A percentile compares a stretch with the other conserved stretches of the same genome.
These are phyloP conservation scores for Leptopilina clavipes DNA, from an alignment of 1,140 invertebrate genomes.

Conservation along the genomic window DNA sequence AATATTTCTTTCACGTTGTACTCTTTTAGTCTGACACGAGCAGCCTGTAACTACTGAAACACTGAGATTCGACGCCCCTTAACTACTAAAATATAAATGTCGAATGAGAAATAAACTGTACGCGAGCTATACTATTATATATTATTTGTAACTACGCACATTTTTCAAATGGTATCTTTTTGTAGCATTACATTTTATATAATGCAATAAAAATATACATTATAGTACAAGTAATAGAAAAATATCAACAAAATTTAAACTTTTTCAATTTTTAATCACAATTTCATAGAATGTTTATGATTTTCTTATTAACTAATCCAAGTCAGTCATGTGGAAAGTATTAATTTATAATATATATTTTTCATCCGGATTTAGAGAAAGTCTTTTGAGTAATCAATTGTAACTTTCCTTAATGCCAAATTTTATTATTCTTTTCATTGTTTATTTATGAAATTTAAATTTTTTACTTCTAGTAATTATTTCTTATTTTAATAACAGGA, in stretches of 20 bases:
- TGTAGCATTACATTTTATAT: background rate
- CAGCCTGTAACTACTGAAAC: background rate
- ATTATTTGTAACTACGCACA: background rate
- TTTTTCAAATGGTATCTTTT: background rate
- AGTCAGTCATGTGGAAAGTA: background rate
- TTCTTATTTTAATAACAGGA: no score
- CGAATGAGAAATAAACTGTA: background rate
- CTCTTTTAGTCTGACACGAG: conserved; percentile 6
- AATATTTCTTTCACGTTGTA: conserved; percentile 7
- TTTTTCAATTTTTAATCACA: background rate
- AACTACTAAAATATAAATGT: background rate
- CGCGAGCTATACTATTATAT: background rate
- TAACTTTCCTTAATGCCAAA: background rate
- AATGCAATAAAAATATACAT: background rate
- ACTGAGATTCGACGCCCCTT: background rate
- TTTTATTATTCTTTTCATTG: background rate
- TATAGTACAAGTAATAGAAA: background rate
- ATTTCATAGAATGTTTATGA: background rate
- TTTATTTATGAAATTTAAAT: background rate
- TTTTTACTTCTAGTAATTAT: no score
- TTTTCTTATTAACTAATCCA: background rate
- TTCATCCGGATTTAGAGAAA: background rate
- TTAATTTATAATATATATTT: background rate
- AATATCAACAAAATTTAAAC: background rate
- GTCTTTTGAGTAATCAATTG: background rate